Evolutionary conservation across 2,113 vertebrate species (phyloP), one percentile per base, ranked within the genome.

Genomic region (Psittacara wagleri): DNA sequence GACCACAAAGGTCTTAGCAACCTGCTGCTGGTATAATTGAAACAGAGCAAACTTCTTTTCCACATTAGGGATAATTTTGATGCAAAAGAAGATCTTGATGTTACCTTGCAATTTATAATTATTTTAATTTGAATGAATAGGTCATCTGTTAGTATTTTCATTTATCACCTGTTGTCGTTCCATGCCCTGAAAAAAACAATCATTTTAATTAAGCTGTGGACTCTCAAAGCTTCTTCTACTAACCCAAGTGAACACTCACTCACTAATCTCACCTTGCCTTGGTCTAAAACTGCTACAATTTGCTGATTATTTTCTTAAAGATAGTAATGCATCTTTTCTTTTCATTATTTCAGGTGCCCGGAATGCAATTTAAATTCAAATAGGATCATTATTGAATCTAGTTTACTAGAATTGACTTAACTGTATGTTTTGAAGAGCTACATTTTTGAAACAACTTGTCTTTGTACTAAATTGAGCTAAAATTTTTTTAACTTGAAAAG

Each of bases 311-410:
- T 92, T 91, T 94, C 94, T 89, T 91, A 95, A 95, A 54, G 49
- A 51, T 35, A 67, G n/a, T 55, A 83, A 94, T 77, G 64, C 19
- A 84, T 91, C 39, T 92, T 95, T 96, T 63, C 44, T 46, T 96
- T 96, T 97, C 76, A 90, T 91, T 96, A 92, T 78, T 90, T 67
- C 31, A 61, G 75, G 55, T 90, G 83, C 88, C 81, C 79, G 59
- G 95, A 97, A 98, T 59, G 88, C 73, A 95, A 96, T 94, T 90
- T 95, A 90, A 92, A 77, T 96, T 92, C 94, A 84, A 97, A 96
- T 92, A 82, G 67, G 77, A 37, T 96, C n/a, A 83, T 96, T 97
- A 96, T 89, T 92, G 86, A 95, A 89, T 80, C 29, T 66, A n/a
- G 72, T 94, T 97, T 98, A 94, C 93, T 97, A 93, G 93, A 96